phyloP scores from a whole-genome alignment of 1,140 invertebrate genomes.

The Brachionus sp. region DNA sequence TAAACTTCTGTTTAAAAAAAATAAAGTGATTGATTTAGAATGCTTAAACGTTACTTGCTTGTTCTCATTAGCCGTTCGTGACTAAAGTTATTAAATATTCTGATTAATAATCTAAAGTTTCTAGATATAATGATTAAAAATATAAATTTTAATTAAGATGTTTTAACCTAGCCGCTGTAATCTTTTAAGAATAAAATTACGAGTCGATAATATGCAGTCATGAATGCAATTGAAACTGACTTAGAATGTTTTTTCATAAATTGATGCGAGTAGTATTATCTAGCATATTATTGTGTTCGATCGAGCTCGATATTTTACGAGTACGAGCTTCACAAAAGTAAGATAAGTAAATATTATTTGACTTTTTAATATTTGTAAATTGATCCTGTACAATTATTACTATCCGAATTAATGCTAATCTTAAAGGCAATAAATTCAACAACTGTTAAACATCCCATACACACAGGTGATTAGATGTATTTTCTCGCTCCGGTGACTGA shows the following conservation, averaged over 20 bases:
- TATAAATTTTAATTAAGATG: background rate
- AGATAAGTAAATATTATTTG: constrained; percentile 17
- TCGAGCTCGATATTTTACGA: background rate
- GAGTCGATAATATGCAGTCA: background rate
- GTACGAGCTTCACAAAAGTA: background rate
- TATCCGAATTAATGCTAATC: background rate
- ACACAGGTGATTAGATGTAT: constrained; percentile 3
- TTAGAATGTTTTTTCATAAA: background rate
- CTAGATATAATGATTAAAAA: background rate
- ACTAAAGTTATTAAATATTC: background rate
- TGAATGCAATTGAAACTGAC: background rate
- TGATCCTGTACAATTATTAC: constrained; percentile 13
- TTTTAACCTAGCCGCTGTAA: background rate
- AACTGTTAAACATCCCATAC: constrained; percentile 5
- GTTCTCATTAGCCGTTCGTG: background rate
- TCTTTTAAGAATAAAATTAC: background rate
- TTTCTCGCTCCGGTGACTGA: background rate
- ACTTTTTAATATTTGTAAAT: constrained; percentile 28
- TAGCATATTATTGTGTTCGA: background rate
- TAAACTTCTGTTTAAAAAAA: background rate
- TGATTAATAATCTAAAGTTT: background rate
- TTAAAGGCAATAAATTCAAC: constrained; percentile 9
- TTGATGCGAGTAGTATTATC: background rate
- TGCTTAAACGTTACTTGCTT: background rate
- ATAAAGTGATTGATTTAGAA: background rate